Evolutionary conservation across 2,797 vertebrate species (phyloP), one percentile per base, ranked within the genome.

Genomic region (Chelon labrosus): DNA sequence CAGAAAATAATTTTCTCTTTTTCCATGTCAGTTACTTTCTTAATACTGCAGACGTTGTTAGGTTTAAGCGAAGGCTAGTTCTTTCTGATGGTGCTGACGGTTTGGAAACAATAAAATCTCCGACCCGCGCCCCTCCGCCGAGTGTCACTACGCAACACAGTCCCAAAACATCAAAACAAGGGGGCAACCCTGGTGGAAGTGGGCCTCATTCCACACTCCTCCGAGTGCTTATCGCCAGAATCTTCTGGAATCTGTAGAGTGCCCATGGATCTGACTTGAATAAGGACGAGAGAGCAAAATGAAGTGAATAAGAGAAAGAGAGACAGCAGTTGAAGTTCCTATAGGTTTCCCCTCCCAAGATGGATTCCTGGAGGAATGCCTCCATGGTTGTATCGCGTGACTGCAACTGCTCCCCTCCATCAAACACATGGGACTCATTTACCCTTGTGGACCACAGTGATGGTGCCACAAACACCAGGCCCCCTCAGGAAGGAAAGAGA

Each of bases 351-450:
- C 77, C 77, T 90, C 85, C 74, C 61, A 64, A 90, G 90, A 92
- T 90, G 91, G 88, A 90, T 91, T 92, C 91, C 85, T 88, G 85
- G 87, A 93, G 88, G 81, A 92, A 90, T 90, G 91, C 88, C 89
- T 92, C 84, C 88, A 88, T 85, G 80, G 89, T 79, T 88, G 80
- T 87, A 92, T 93, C 64, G 93, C 89, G 92, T 93, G 93, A 94
- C 93, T 93, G 79, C 14, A 79, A 88, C 89, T 82, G 89, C 88
- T 91, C 86, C 81, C 81, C 86, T 87, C 88, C 86, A 90, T 91
- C 88, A 84, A 88, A 93, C 94, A 94, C 93, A 94, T 94, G 94
- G 94, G 90, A 92, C 85, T 94, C 90, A 94, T 94, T 94, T 94
- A 91, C 83, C 88, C 89, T 90, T 75, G 89, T 89, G 85, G 84